Conservation (phyloP, 2,797 vertebrate species). For the Pantherophis alleghaniensis region DNA sequence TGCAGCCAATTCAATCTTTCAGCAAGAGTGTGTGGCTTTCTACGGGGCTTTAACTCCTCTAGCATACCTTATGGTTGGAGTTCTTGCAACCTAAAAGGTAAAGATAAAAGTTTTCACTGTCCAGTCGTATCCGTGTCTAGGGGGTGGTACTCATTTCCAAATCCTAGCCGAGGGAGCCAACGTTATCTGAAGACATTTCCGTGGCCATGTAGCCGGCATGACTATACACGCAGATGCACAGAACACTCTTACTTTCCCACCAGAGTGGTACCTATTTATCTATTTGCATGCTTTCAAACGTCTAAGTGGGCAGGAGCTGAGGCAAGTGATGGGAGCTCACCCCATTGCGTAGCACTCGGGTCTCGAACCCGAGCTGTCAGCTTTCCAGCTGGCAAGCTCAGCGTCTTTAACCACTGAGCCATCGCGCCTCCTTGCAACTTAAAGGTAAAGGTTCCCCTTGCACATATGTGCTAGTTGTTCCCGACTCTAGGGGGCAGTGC, state of each 20-base stretch:
- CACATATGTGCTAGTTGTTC: too few species aligned
- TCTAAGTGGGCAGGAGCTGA: background rate
- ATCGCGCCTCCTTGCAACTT: too few species aligned
- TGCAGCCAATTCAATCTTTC: background rate
- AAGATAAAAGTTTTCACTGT: background rate
- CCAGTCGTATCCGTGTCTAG: too few species aligned
- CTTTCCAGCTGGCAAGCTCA: too few species aligned
- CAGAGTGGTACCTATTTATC: background rate
- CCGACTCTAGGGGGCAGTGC: too few species aligned
- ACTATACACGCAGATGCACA: background rate
- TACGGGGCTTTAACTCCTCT: background rate
- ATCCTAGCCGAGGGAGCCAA: too few species aligned
- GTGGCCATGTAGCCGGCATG: background rate
- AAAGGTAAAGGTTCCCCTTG: too few species aligned
- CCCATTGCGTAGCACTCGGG: too few species aligned
- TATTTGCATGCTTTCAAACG: background rate
- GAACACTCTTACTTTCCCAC: background rate
- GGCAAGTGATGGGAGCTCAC: background rate
- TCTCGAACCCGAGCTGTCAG: too few species aligned
- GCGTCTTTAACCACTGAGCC: too few species aligned
- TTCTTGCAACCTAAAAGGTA: background rate
- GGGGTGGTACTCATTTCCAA: too few species aligned
- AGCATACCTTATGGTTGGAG: background rate
- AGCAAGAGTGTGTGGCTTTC: background rate
- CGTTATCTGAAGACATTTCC: background rate